Base-by-base conservation (phyloP, 2,888 invertebrate species). In the Ellobium chinense region DNA sequence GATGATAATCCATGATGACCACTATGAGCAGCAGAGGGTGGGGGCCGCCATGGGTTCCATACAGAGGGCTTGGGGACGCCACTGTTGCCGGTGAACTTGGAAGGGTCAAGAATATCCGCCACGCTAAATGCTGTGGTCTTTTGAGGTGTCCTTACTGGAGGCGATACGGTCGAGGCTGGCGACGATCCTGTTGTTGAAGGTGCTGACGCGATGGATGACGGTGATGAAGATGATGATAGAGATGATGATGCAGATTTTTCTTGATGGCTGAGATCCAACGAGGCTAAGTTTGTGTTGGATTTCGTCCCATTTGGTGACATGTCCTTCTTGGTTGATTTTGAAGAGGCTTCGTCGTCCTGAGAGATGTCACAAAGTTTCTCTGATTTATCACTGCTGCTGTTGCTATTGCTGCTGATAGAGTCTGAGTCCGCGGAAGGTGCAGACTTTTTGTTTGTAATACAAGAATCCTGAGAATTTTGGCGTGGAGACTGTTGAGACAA, bases 91-190 rank as follows among this genome's bases (percentile, higher is more conserved):
- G 86, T 87, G 76, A 90, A 90, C 81, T 90, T 90, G 77, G 85
- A 83, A 2, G 90, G 90, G 80, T 89, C 89, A 69, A 90, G 83
- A 82, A 90, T 90, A 80, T 90, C 90, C 31, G 87, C 84, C 31
- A 90, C 89, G 37, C 89, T 89, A 84, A 90, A 90, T 9, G 90
- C 85, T 24, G 89, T 90, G 1, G 89, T 85, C 46, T 86, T 74
- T 18, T 73, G 56, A 0, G 79, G 34, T 29, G 66, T 34, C 29
- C 62, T 24, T 39, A n/a, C n/a, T 1, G 63, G 68, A 7, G 68
- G 34, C 29, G 56, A 12, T 63, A 12, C 21, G 12, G 75, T 29
- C n/a, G 69, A 39, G 14, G n/a, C 60, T 7, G 24, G 12, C 24
- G 36, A 21, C 9, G 36, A 37, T 37, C 39, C 39, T n/a, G 68